Evolutionary conservation across 2,113 vertebrate species (phyloP), one percentile per base, ranked within the genome.

Genomic region (Gadus chalcogrammus): DNA sequence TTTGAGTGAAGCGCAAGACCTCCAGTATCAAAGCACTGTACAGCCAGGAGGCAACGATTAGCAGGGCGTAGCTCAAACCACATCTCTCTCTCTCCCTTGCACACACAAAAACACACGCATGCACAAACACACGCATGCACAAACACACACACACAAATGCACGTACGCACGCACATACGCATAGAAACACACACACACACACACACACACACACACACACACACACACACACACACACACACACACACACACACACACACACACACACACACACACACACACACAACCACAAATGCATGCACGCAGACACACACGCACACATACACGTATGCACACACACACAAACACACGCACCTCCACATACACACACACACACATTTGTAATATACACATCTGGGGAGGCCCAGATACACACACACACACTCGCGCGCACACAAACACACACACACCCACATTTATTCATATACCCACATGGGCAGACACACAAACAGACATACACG

Each of bases 21-120:
- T 48, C 4, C 69, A 74, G 80, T 89, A 89, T 88, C 88, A 90
- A 91, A 90, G 88, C 80, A 72, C 79, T 24, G 53, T 12, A 73
- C 74, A 82, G 79, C 87, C 88, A 88, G 85, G 79, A 90, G 90
- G 88, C 87, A 91, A 86, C 78, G 79, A 90, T 91, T 91, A 90
- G 87, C 84, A 80, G 90, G 90, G 90, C 79, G 90, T 90, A 83
- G 87, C 87, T 87, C 76, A 74, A 84, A 88, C 88, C 90, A 88
- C 90, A 89, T 89, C 81, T 84, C 84, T 81, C 69, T 64, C 84
- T 38, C 55, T 58, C 78, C 20, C 20, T 20, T 20, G 77, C 75
- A 77, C 64, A 64, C 60, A 87, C 88, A 91, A 88, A 88, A 89
- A 84, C 88, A 85, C 89, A 69, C 62, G 68, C 71, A 71, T 31